Conservation (phyloP, 2,113 vertebrate genomes). For the Monopterus albus region DNA sequence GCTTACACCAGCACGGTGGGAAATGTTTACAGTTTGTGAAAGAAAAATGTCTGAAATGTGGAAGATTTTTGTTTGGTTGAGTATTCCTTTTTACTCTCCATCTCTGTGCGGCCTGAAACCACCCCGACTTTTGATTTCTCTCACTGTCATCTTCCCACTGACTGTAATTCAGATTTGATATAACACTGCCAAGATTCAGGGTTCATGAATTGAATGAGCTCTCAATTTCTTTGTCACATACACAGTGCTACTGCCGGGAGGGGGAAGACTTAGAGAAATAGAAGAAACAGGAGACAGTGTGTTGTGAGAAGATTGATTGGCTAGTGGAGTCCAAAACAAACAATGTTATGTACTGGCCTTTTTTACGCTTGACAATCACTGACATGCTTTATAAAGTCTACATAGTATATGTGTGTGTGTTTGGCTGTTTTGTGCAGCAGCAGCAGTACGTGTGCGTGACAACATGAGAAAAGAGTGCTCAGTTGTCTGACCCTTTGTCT, state of each 20-base stretch:
- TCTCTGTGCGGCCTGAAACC: conserved; percentile 27
- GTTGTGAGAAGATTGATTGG: conserved; percentile 15
- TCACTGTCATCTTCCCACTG: conserved; percentile 42
- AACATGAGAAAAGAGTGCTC: conserved; percentile 24
- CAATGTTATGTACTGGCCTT: conserved; percentile 8
- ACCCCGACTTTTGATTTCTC: conserved; percentile 30
- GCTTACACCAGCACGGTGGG: background rate
- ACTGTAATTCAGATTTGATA: conserved; percentile 67
- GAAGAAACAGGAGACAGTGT: conserved; percentile 38
- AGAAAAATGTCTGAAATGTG: conserved; percentile 10
- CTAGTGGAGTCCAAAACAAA: conserved; percentile 28
- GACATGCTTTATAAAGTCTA: conserved; percentile 27
- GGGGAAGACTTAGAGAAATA: conserved; percentile 53
- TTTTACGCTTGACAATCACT: conserved; percentile 21
- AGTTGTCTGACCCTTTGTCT: conserved; percentile 37
- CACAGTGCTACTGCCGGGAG: conserved; percentile 58
- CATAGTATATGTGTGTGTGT: background rate
- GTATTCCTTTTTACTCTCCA: background rate
- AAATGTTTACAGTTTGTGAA: background rate
- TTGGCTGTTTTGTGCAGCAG: background rate
- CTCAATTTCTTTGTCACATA: conserved; percentile 63
- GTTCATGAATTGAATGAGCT: conserved; percentile 51
- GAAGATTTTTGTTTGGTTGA: conserved; percentile 22
- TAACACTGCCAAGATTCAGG: conserved; percentile 44
- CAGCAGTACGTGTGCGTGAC: conserved; percentile 29